Evolutionary conservation across 2,888 invertebrate species (phyloP), one percentile per base, ranked within the genome.

Genomic region (Loripinus fragilis): DNA sequence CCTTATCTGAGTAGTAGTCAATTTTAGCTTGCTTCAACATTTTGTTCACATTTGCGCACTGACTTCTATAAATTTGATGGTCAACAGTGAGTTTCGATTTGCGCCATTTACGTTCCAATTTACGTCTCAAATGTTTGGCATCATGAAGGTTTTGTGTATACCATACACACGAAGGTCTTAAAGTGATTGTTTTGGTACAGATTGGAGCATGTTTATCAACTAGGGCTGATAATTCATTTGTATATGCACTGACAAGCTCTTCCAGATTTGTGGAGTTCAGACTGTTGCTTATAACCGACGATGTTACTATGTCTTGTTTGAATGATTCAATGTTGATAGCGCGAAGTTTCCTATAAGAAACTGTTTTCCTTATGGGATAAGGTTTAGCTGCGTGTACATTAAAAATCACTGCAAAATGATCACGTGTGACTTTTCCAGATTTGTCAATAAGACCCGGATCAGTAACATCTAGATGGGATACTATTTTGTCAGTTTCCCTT

Each of bases 351-450:
- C 74, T 50, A 64, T 55, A 76, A 38, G 74, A 67, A 33, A 60
- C 60, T 60, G 60, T 81, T 67, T 78, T 78, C 30, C 66, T 72
- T 0, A 81, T 67, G 30, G 78, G 70, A 17, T 73, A 20, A 12
- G 74, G 81, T 64, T 60, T 81, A 42, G 73, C 25, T 17, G 55
- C 45, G 2, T 38, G 23, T 15, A 45, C 75, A 8, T 55, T 72
- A 38, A 75, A 81, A 17, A 38, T 66, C 20, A 78, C 75, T n/a
- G 75, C 77, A 35, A 70, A 78, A 50, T 77, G 81, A 41, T 81
- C 81, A 52, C 74, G 74, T 28, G 71, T 60, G 10, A 68, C 50
- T 42, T 77, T 81, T 30, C 72, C 81, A 50, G 48, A 70, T 17
- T 30, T 38, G 33, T 81, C 71, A 42, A 74, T 50, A 25, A 76